Evolutionary conservation across 1,140 invertebrate species (phyloP).

Genomic region (Caenorhabditis remanei): DNA sequence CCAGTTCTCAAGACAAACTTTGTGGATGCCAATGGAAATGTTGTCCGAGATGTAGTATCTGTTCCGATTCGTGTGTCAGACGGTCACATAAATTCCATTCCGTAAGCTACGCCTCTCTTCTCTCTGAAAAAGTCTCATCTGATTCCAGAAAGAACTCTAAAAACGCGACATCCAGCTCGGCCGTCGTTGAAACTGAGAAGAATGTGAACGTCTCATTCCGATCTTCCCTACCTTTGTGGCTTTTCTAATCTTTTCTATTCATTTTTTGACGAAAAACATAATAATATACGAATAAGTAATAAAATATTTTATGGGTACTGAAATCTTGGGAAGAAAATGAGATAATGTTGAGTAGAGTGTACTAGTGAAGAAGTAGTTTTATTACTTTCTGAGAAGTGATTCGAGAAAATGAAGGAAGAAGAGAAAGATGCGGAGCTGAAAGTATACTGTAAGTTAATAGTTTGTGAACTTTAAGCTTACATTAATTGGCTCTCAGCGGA

Average conservation of each 20-base stretch:
- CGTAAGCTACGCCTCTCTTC: not conserved
- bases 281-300: constrained; percentile 30
- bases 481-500: no score
- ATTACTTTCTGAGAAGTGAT: no score
- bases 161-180: constrained; percentile 25
- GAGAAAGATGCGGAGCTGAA: no score
- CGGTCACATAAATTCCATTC: constrained; percentile 13
- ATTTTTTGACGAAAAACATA: no score
- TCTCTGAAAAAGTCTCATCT: no score
- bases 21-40: constrained; percentile 47
- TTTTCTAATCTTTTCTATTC: constrained; percentile 4
- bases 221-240: constrained; percentile 26
- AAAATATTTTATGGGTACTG: constrained; percentile 41
- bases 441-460: no score
- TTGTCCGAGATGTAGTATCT: constrained; percentile 16
- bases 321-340: not conserved
- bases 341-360: no score
- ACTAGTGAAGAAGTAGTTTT: not conserved
- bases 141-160: constrained; percentile 31
- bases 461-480: no score
- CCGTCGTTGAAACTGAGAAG: constrained; percentile 31
- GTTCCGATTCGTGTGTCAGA: constrained; percentile 53
- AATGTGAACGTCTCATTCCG: constrained; percentile 39
- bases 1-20: constrained; percentile 55
- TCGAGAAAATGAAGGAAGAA: no score